Conservation (phyloP, 2,888 invertebrate species). For the Tethea ocularis region DNA sequence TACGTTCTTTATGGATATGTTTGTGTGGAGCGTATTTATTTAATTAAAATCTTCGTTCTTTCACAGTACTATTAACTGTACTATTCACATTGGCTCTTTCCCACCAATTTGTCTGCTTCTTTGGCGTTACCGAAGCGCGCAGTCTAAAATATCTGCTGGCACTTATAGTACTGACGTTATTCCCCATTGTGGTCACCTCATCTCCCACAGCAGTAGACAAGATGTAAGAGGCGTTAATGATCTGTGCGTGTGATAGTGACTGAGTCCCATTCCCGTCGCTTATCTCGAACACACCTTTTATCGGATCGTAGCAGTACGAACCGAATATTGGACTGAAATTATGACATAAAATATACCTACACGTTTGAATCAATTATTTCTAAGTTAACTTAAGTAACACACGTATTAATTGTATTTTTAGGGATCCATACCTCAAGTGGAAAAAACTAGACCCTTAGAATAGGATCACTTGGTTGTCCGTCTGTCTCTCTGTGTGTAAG, state of each 20-base stretch:
- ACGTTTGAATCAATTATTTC: too few relatives aligned
- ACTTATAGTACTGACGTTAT: not conserved
- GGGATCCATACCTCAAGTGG: too few relatives aligned
- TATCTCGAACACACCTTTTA: constrained; percentile 39
- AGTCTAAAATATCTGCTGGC: not conserved
- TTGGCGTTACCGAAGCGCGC: not conserved
- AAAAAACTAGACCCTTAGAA: too few relatives aligned
- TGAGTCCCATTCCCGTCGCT: not conserved
- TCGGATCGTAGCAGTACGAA: constrained; percentile 44
- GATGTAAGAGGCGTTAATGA: not conserved
- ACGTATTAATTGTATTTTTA: too few relatives aligned
- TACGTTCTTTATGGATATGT: too few relatives aligned
- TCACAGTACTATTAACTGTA: not conserved
- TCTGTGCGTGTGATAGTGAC: not conserved
- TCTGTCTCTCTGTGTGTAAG: too few relatives aligned
- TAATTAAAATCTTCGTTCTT: not conserved
- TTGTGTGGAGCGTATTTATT: not conserved
- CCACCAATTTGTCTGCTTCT: constrained; percentile 10
- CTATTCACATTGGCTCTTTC: not conserved
- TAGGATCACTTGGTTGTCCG: too few relatives aligned
- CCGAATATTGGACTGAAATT: constrained; percentile 56
- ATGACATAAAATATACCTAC: too few relatives aligned
- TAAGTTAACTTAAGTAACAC: too few relatives aligned
- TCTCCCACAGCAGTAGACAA: not conserved
- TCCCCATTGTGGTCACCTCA: too few relatives aligned